Evolutionary conservation across 2,888 invertebrate genomes (phyloP).

Genomic region (Torymus auratus): DNA sequence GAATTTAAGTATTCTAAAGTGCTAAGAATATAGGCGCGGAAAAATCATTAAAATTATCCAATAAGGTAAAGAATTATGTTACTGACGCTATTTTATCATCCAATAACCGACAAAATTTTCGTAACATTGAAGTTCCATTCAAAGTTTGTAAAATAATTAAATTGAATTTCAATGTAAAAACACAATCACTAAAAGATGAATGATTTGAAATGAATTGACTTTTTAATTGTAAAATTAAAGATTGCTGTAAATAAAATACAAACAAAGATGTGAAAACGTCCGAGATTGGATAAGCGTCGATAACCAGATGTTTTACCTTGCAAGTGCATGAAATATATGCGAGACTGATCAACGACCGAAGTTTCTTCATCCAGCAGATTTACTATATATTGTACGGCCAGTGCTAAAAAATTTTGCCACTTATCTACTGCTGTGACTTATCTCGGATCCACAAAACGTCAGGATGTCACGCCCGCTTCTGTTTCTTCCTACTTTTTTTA

Average conservation of each 20-base stretch:
- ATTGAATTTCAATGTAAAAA: conserved; percentile 23
- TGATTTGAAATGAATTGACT: no score
- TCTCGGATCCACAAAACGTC: conserved; percentile 41
- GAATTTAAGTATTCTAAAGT: no score
- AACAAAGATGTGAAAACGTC: conserved; percentile 20
- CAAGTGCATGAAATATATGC: conserved; percentile 40
- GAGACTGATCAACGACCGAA: conserved; percentile 29
- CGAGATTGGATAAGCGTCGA: conserved; percentile 2
- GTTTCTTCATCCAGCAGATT: conserved; percentile 32
- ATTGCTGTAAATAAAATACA: not conserved
- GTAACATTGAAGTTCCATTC: conserved; percentile 31
- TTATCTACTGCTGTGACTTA: conserved; percentile 40
- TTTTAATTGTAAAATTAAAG: not conserved
- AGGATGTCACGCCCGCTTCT: conserved; percentile 53
- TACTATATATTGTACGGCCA: conserved; percentile 24
- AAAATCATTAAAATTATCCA: not conserved
- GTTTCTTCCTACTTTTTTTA: conserved; percentile 55
- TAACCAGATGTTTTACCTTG: conserved; percentile 24
- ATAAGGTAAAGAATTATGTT: conserved; percentile 21
- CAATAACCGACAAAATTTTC: conserved; percentile 23
- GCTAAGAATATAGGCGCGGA: no score
- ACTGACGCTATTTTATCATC: not conserved
- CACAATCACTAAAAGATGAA: no score
- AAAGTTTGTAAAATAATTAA: not conserved
- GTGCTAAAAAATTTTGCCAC: conserved; percentile 35